Base-by-base conservation (phyloP, 2,797 vertebrate species). In the Remorina albescens region DNA sequence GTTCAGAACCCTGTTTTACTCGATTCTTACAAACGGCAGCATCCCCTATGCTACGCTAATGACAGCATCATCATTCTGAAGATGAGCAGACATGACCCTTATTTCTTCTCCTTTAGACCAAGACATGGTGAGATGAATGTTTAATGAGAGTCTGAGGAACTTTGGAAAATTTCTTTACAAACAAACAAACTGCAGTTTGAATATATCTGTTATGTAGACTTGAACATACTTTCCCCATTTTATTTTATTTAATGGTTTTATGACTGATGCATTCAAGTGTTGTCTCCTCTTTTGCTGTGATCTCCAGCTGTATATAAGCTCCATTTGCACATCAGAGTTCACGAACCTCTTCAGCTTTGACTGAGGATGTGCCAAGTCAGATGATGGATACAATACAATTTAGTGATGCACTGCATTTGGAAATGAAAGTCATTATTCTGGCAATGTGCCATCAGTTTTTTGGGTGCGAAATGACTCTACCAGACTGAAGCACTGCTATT, bases 1-100 rank as follows among this genome's bases (percentile, higher is more conserved):
- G 89, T 91, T 92, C 90, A 92, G 79, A 87, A 75, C 84, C 71
- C 81, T 68, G 57, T 86, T 90, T 89, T 90, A 92, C 81, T 93
- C 88, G 82, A 89, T 81, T 70, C 71, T 74, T 78, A 63, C 37
- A 73, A 78, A 88, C 74, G 77, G 62, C 82, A 77, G 80, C 84
- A 74, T 47, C 78, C 73, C 68, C 55, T 23, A 19, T 57, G 62
- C 85, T 87, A 64, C 50, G 15, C 87, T 92, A 92, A 93, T 87
- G 83, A 92, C 82, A 68, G 74, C 71, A 78, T 84, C 81, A 68
- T 70, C 61, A 67, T 49, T 73, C 80, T 67, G 75, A 79, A 85
- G 82, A 88, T 73, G 66, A 80, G 83, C 75, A 83, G 82, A 78
- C 63, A 56, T 16, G 1, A 72, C 19, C 74, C 74, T 89, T 53